phyloP scores from a whole-genome alignment of 2,888 invertebrate species.

The Ormia ochracea region DNA sequence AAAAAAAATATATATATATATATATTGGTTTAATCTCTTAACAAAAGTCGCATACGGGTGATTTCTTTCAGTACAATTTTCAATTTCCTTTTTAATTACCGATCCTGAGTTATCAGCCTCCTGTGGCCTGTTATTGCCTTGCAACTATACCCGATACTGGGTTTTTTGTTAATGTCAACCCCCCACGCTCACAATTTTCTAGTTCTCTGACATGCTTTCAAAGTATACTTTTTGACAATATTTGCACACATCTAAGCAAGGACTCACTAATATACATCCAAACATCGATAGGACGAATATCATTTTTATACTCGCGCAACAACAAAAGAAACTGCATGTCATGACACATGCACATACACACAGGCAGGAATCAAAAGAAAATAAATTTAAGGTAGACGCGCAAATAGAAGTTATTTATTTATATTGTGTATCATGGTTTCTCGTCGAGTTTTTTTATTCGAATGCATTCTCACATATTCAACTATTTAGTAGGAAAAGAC shows the following conservation, averaged over 20 bases:
- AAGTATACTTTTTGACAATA: neutral
- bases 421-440: conserved; percentile 8
- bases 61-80: no score
- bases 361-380: conserved; percentile 20
- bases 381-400: conserved; percentile 38
- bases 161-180: no score
- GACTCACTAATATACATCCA: neutral
- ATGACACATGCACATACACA: conserved; percentile 33
- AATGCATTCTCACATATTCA: neutral
- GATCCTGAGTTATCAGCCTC: no score
- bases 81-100: no score
- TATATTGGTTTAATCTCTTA: no score
- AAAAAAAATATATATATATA: no score
- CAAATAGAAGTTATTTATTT: conserved; percentile 18
- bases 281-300: neutral
- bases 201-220: neutral
- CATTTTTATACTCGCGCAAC: conserved; percentile 1
- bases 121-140: no score
- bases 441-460: conserved; percentile 26
- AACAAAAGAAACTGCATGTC: conserved; percentile 35
- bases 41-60: no score
- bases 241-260: neutral
- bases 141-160: no score
- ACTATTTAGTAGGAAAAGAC: conserved; percentile 10
- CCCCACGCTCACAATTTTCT: no score